phyloP scores from a whole-genome alignment of 2,797 vertebrate genomes.

The Coendou prehensilis region DNA sequence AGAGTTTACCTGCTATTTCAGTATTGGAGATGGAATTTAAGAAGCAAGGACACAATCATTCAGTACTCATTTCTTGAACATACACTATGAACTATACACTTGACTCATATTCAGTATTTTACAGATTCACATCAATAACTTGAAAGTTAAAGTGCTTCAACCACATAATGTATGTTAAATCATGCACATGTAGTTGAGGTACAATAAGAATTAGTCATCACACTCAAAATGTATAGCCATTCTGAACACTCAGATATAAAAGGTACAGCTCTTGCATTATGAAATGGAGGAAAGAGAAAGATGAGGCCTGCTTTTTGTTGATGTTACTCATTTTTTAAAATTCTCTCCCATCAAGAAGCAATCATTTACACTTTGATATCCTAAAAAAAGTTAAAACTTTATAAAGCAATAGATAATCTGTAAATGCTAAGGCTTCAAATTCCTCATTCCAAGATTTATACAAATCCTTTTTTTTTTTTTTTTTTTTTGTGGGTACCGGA shows the following conservation, averaged over 20 bases:
- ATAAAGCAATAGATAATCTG: slow-evolving; percentile 22
- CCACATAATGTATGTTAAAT: slow-evolving; percentile 13
- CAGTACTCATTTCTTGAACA: slow-evolving; percentile 26
- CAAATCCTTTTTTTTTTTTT: neutral
- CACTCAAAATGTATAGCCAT: neutral
- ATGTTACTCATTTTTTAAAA: neutral
- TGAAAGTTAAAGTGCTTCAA: slow-evolving; percentile 51
- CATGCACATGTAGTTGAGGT: neutral
- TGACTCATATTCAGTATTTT: slow-evolving; percentile 38
- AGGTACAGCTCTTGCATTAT: neutral
- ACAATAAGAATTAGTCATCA: slow-evolving; percentile 12
- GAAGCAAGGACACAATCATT: slow-evolving; percentile 34
- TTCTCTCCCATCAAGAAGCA: neutral
- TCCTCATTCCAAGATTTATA: slow-evolving; percentile 13
- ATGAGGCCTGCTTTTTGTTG: neutral
- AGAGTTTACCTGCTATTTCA: neutral
- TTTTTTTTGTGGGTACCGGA: too few relatives aligned
- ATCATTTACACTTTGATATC: neutral
- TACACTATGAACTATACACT: neutral
- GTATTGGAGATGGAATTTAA: slow-evolving; percentile 38
- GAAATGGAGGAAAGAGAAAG: neutral
- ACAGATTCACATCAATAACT: slow-evolving; percentile 53
- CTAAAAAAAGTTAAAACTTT: slow-evolving; percentile 63
- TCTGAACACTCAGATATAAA: slow-evolving; percentile 15
- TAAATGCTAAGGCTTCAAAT: slow-evolving; percentile 48